Base-by-base conservation (phyloP, 1,140 invertebrate genomes). In the Leptinotarsa defecta region DNA sequence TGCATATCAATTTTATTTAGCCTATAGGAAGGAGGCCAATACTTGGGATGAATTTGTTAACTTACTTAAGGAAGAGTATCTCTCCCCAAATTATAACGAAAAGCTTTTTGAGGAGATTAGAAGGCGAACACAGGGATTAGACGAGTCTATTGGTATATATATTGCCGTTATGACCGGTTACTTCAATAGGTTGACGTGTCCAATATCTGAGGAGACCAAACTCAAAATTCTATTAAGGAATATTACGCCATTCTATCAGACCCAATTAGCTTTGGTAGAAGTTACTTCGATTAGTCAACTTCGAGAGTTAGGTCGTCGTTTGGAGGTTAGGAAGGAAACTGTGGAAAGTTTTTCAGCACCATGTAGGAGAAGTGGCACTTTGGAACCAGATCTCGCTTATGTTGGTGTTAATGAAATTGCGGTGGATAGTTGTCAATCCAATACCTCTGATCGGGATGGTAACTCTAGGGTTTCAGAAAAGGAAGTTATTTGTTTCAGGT, bases 1-100 rank as follows among this genome's bases (percentile, higher is more conserved):
- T 73, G 83, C 84, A 19, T 64, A 83, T 4, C 77, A 82, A 43
- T 84, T 81, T 81, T 83, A 74, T 65, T 49, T 80, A 13, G 74
- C 73, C 22, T 62, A 82, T 24, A 68, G 76, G 19, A 65, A 75
- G 13, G 4, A 49, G n/a, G 67, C 83, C 1, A 74, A 22, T 43
- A 43, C 20, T 68, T 85, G 84, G 83, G 68, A 77, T 70, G 80
- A 83, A 4, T 69, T 84, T 8, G 57, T 75, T 19, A 3, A 0
- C 15, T 11, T 73, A 3, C 74, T 84, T 24, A 78, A 68, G 57
- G 3, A 73, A 57, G 81, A 84, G 75, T 85, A 84, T 75, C 68
- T 67, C 61, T 74, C 77, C 13, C 0, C 69, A 15, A 80, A 83
- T 70, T 48, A 68, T 68, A 68, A 27, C 15, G 67, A 68, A 15